Conservation (phyloP, 2,113 vertebrate species). For the Phalacrocorax brasilianus region DNA sequence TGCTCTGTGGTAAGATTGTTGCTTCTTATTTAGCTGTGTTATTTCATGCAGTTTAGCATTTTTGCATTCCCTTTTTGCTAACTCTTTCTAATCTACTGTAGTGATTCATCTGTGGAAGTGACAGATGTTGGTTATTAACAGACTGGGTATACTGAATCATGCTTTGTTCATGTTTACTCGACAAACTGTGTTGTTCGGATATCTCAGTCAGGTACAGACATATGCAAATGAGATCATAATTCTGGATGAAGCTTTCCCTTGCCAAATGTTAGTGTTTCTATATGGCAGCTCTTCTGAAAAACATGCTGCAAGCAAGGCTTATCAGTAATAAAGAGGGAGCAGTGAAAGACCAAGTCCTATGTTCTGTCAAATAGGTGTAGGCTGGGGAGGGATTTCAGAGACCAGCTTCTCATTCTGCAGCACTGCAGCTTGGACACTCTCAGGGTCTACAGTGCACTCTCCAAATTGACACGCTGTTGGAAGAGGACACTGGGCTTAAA, state of each 20-base stretch:
- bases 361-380: neutral
- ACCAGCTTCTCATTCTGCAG: neutral
- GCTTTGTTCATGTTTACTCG: neutral
- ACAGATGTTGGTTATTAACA: neutral
- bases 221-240: neutral
- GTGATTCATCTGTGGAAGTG: neutral
- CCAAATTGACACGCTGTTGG: neutral
- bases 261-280: neutral
- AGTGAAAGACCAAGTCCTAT: neutral
- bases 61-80: neutral
- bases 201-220: neutral
- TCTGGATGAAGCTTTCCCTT: conserved; percentile 11
- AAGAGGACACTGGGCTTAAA: neutral
- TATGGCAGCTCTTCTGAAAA: neutral
- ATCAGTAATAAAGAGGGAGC: neutral
- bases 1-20: conserved; percentile 87
- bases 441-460: neutral
- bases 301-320: neutral
- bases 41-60: neutral
- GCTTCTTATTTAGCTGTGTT: neutral
- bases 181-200: neutral
- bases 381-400: neutral
- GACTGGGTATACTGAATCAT: neutral
- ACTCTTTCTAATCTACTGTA: neutral
- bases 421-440: neutral